Evolutionary conservation across 2,888 invertebrate genomes (phyloP).

Genomic region (Phyllotreta striolata): DNA sequence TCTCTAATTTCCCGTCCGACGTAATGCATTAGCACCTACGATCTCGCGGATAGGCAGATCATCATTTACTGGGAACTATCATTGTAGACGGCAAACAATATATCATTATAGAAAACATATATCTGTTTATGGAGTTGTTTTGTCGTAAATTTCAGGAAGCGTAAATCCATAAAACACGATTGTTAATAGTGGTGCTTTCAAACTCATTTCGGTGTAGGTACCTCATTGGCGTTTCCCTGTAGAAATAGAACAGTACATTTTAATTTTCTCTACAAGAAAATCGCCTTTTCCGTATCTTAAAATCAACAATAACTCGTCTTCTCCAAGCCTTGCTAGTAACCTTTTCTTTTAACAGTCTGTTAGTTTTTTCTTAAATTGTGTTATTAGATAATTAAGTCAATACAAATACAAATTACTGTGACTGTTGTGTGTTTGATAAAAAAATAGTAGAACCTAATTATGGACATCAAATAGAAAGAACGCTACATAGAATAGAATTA

Average conservation of each 20-base stretch:
- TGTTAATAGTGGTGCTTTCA: slow-evolving; percentile 3
- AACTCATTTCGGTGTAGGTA: slow-evolving; percentile 3
- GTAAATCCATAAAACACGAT: slow-evolving; percentile 18
- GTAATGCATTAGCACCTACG: slow-evolving; percentile 9
- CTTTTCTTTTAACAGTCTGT: no score
- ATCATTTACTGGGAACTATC: slow-evolving; percentile 13
- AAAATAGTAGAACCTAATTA: slow-evolving; percentile 17
- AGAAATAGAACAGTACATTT: no score
- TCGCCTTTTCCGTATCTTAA: no score
- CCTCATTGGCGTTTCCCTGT: slow-evolving; percentile 1
- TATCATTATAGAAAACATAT: slow-evolving; percentile 12
- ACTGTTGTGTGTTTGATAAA: slow-evolving; percentile 1
- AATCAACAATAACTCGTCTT: no score
- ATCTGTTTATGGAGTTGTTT: slow-evolving; percentile 21
- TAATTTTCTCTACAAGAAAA: no score
- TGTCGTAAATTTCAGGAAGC: slow-evolving; percentile 19
- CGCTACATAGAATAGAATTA: slow-evolving; percentile 6
- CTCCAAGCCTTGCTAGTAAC: no score
- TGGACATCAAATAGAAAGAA: slow-evolving; percentile 10
- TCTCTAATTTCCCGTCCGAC: no score
- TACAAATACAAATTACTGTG: no score
- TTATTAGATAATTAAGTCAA: no score
- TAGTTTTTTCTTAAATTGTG: no score
- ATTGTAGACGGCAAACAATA: slow-evolving; percentile 13
- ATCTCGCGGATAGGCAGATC: slow-evolving; percentile 9